These are phyloP conservation scores for Amyelois transitella DNA, from an alignment of 1,140 invertebrate genomes.

Conservation along the genomic window DNA sequence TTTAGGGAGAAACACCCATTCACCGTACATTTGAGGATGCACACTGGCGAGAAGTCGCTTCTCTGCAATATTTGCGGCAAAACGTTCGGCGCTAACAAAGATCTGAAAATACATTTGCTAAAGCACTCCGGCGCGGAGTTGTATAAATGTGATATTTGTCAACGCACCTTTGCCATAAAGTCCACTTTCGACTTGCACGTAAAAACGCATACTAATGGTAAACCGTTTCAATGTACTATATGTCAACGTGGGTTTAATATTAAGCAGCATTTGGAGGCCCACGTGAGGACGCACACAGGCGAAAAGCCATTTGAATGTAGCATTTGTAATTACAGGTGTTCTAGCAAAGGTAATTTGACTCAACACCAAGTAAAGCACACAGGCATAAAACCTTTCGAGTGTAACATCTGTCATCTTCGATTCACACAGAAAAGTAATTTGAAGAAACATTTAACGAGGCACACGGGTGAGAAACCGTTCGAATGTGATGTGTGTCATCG, in stretches of 20 bases:
- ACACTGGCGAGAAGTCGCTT: background rate
- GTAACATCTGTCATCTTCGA: constrained; percentile 3
- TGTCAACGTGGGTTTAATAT: background rate
- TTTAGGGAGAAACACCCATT: background rate
- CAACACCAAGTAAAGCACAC: background rate
- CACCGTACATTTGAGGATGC: background rate
- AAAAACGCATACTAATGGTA: constrained; percentile 13
- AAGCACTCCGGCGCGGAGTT: constrained; percentile 51
- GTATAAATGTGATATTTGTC: constrained; percentile 77
- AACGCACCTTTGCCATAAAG: constrained; percentile 58
- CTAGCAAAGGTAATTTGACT: background rate
- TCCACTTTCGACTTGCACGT: constrained; percentile 55
- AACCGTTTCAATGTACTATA: constrained; percentile 5
- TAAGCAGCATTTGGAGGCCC: background rate
- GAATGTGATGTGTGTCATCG: constrained; percentile 72
- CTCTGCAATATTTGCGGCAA: background rate
- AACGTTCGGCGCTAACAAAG: background rate
- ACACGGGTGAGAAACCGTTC: constrained; percentile 59
- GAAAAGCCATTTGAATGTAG: constrained; percentile 1
- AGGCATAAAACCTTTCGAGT: constrained; percentile 1
- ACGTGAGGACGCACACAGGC: constrained; percentile 1
- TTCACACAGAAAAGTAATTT: constrained; percentile 1
- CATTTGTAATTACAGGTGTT: constrained; percentile 3
- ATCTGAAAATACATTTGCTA: background rate
- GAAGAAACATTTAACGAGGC: background rate